Evolutionary conservation across 2,888 invertebrate species (phyloP), one percentile per base, ranked within the genome.

Genomic region (Limenitis camilla): DNA sequence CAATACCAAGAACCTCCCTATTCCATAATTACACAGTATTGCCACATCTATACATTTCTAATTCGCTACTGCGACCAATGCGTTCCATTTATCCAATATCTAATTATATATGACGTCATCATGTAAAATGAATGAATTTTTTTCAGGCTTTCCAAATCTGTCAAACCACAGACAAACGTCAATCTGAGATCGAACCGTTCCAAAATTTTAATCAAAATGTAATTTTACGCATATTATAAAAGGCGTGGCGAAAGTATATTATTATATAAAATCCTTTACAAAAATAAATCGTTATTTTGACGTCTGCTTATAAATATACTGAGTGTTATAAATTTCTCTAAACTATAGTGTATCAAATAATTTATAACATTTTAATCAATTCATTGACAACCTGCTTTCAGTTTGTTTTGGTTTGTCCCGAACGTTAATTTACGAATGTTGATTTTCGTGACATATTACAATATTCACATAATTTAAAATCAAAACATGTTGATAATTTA

Each of bases 361-460:
- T 45, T 36, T 35, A 30, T 29, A 35, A 1, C 19, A 36, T 47
- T 43, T 48, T 41, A 46, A 40, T 33, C 46, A 53, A 50, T 49
- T 38, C 46, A 50, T 55, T 61, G 56, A 64, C 56, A 61, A 57
- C 54, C 19, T 50, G 55, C 36, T 55, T 48, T 54, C 56, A 55
- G 56, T 58, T 60, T 60, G 48, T 58, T 59, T 55, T 59, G 55
- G 45, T 58, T 19, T 19, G 49, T 71, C 74, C 60, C 44, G 71
- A 78, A 76, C 74, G 76, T 64, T 59, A 65, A 69, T 68, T 68
- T 69, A 72, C 66, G 58, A 74, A 72, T 62, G 79, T 78, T 79
- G 78, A 76, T 74, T 77, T 73, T 71, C 63, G 65, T 62, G 61
- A 55, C 63, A 67, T 71, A 71, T 57, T 70, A 62, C 58, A 64